Conservation (phyloP, 2,888 invertebrate species). For the Oithona nana region DNA sequence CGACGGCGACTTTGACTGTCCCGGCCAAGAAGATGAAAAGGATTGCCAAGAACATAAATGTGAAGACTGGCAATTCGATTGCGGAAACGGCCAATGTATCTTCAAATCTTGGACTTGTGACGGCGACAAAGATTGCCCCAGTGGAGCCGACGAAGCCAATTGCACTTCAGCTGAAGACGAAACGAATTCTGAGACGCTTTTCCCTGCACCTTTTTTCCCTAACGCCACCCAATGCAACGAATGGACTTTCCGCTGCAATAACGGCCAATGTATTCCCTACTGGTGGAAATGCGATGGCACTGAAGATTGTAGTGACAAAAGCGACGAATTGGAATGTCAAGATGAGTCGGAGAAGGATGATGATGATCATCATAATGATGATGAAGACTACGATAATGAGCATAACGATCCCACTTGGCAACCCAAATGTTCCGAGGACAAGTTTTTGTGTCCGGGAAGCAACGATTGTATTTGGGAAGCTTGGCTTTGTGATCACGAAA, state of each 20-base stretch:
- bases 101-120: conserved; percentile 46
- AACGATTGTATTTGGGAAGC: conserved; percentile 45
- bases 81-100: conserved; percentile 22
- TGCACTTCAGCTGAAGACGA: conserved; percentile 32
- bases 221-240: conserved; percentile 29
- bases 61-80: conserved; percentile 21
- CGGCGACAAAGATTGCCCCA: conserved; percentile 34
- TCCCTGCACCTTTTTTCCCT: background rate
- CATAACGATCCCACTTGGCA: background rate
- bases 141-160: conserved; percentile 46
- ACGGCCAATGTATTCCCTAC: conserved; percentile 41
- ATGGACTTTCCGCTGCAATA: conserved; percentile 37
- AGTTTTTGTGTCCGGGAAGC: conserved; percentile 46
- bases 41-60: conserved; percentile 37
- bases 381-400: background rate
- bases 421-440: conserved; percentile 33
- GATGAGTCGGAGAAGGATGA: background rate
- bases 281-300: conserved; percentile 47
- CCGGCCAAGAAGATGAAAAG: conserved; percentile 42
- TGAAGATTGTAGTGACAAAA: conserved; percentile 47
- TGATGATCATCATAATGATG: background rate
- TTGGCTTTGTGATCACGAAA: conserved; percentile 41
- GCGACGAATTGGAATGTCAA: conserved; percentile 31
- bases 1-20: conserved; percentile 42
- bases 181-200: background rate